A percentile compares a stretch with the other conserved stretches of the same genome.
Evolutionary conservation across 64 coral and sea anemone species (phyloP).

Genomic region (Stichodactyla mertensii): DNA sequence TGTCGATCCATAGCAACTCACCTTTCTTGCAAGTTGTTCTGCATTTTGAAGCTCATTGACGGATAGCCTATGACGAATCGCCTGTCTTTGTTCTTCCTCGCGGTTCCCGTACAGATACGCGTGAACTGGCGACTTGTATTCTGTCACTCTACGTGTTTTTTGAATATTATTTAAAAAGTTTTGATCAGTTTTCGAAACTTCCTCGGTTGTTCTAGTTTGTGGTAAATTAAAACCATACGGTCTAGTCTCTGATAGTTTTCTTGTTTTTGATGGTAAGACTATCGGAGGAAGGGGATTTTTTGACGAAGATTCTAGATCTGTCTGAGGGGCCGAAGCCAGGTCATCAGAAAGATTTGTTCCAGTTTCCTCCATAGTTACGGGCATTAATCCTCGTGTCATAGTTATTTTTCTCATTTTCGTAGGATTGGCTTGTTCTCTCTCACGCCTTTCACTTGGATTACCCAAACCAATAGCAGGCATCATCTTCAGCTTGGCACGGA

Average conservation of each 20-base stretch:
- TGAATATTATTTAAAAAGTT: neutral
- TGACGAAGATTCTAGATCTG: neutral
- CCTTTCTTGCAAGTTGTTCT: conserved; percentile 6
- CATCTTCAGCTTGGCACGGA: conserved; percentile 64
- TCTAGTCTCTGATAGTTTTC: neutral
- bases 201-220: neutral
- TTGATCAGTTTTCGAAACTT: conserved; percentile 11
- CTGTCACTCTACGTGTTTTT: neutral
- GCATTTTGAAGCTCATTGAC: conserved; percentile 9
- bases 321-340: neutral
- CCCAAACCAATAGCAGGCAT: conserved; percentile 34
- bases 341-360: neutral
- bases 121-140: conserved; percentile 17
- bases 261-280: neutral
- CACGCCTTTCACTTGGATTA: neutral
- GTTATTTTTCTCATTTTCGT: neutral
- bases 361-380: conserved; percentile 1
- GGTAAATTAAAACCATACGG: conserved; percentile 6
- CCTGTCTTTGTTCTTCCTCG: conserved; percentile 4
- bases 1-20: neutral
- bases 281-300: conserved; percentile 35
- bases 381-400: neutral
- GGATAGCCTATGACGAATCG: neutral
- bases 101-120: conserved; percentile 4
- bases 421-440: neutral